Evolutionary conservation across 30 jellyfish, hydroid and myxozoan genomes (phyloP).

Genomic region (Hydractinia symbiolongicarpus): DNA sequence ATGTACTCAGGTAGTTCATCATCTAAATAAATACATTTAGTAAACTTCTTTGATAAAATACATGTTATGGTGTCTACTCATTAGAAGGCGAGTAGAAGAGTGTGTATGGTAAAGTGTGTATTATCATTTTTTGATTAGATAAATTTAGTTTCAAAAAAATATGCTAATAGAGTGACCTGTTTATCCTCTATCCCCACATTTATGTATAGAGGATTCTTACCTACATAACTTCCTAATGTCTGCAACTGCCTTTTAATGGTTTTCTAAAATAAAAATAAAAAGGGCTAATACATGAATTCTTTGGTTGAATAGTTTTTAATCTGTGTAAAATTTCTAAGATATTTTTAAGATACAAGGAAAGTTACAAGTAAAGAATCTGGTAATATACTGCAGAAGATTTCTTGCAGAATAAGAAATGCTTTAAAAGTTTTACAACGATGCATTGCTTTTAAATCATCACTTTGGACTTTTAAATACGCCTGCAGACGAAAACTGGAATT

Average conservation of each 20-base stretch:
- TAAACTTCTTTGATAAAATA: neutral
- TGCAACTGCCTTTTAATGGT: slow-evolving; percentile 74
- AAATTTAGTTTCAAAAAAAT: neutral
- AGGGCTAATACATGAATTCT: no score
- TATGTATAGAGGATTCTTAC: slow-evolving; percentile 29
- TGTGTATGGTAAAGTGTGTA: neutral
- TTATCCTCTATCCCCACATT: neutral
- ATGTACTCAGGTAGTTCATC: slow-evolving; percentile 93
- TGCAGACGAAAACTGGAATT: no score
- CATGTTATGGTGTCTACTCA: neutral
- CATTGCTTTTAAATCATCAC: no score
- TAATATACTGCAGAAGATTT: no score
- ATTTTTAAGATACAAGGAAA: no score
- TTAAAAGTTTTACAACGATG: no score
- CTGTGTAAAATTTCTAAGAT: no score
- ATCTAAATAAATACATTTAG: slow-evolving; percentile 29
- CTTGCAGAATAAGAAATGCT: no score
- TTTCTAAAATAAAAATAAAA: slow-evolving; percentile 21
- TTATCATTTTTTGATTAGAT: neutral
- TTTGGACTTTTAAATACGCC: no score
- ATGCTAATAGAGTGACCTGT: neutral
- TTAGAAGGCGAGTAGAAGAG: neutral
- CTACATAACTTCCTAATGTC: slow-evolving; percentile 80
- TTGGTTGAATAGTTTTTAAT: no score
- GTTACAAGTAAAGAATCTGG: no score